phyloP scores from a whole-genome alignment of 2,113 vertebrate genomes.

The Hippocampus barbouri region DNA sequence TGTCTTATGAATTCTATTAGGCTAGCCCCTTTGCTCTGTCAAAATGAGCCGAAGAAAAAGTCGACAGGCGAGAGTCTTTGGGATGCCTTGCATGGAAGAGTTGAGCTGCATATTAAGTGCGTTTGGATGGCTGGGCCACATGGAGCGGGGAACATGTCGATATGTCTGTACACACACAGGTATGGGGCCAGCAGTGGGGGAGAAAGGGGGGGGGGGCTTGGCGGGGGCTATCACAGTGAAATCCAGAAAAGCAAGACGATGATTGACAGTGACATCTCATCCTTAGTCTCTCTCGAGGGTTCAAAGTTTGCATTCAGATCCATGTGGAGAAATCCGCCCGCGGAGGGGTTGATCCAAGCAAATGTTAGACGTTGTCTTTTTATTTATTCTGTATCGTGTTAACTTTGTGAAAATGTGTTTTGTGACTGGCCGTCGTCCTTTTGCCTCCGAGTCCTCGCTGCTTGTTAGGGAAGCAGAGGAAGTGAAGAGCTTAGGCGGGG shows the following conservation, averaged over 20 bases:
- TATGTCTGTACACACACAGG: slow-evolving; percentile 19
- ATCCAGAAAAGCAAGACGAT: slow-evolving; percentile 34
- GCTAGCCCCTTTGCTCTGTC: slow-evolving; percentile 20
- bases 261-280: slow-evolving; percentile 52
- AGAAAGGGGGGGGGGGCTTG: not conserved
- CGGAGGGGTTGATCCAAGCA: too few species aligned
- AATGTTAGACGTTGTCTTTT: not conserved
- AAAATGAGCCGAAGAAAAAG: slow-evolving; percentile 9
- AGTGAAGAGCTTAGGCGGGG: not conserved
- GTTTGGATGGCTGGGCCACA: slow-evolving; percentile 12
- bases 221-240: slow-evolving; percentile 11
- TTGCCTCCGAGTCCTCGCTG: slow-evolving; percentile 27
- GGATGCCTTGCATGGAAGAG: slow-evolving; percentile 15
- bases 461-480: slow-evolving; percentile 42
- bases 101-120: slow-evolving; percentile 23
- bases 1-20: slow-evolving; percentile 65
- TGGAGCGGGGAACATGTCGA: slow-evolving; percentile 19
- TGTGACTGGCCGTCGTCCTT: slow-evolving; percentile 36
- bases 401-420: slow-evolving; percentile 35
- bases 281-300: slow-evolving; percentile 37
- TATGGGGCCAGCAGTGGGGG: slow-evolving; percentile 10
- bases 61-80: slow-evolving; percentile 10
- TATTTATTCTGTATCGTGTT: slow-evolving; percentile 43
- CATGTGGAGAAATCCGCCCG: not conserved
- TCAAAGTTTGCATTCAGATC: slow-evolving; percentile 32